Base-by-base conservation (phyloP, 2,113 vertebrate genomes). In the Cisticola juncidis region DNA sequence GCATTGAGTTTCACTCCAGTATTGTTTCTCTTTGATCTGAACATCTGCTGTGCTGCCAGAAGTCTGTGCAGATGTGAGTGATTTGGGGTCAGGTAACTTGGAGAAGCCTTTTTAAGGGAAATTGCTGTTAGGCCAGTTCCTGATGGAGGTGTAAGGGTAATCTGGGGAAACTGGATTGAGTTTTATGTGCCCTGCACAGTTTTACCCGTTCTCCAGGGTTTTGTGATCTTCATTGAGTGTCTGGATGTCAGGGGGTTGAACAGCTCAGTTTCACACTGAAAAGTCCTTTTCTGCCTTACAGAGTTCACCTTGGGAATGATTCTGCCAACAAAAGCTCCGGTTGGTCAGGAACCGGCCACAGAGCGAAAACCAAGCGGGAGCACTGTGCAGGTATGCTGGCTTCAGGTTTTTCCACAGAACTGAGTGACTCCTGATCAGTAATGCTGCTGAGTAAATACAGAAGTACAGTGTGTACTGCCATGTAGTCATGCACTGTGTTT, bases 221-320 rank as follows among this genome's bases (percentile, higher is more conserved):
- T 3, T 61, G 50, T 42, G 56, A 62, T 77, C 31, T 62, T 36
- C 26, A 9, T 1, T 5, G 40, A 62, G 18, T 11, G 5, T 5
- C 7, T 48, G 9, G 11, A 9, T 7, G 51, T 51, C 53, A 57
- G n/a, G 33, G 36, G 66, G 7, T 17, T 40, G 18, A 80, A 17
- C 29, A 62, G 60, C 73, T 81, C 23, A 3, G 0, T 42, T 65
- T 74, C 44, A 7, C 44, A 16, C 60, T 86, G 56, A 73, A 24
- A 36, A 51, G 31, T 57, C 88, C 57, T 81, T 86, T 76, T 53
- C 48, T 93, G 76, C 50, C 44, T 94, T 93, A 4, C 91, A 98
- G 97, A 98, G 84, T 98, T 98, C 92, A 98, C 97, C 48, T 45
- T 65, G 56, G 97, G 96, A 83, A 98, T 98, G 98, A 97, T 98